A percentile compares a stretch with the other conserved stretches of the same genome.
Conservation (phyloP, 2,888 invertebrate genomes). For the Deroplatys truncata region DNA sequence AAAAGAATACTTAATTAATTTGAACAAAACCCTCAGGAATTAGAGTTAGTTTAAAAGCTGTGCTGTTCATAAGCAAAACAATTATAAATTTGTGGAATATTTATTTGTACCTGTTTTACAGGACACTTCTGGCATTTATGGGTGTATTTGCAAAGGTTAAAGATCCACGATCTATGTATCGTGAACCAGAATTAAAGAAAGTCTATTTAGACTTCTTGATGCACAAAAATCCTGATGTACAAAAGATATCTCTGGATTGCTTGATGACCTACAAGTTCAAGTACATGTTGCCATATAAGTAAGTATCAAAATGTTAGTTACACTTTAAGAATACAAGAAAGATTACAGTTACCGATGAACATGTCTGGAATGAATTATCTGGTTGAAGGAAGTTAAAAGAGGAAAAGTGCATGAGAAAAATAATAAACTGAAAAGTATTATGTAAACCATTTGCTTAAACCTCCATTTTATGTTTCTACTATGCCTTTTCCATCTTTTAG, state of each 20-base stretch:
- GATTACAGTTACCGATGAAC: too few relatives aligned
- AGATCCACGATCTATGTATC: constrained; percentile 75
- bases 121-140: constrained; percentile 61
- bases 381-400: too few relatives aligned
- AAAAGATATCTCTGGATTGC: constrained; percentile 82
- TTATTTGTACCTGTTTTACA: constrained; percentile 39
- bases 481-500: constrained; percentile 40
- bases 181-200: constrained; percentile 68
- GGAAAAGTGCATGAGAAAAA: too few relatives aligned
- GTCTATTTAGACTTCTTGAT: constrained; percentile 77
- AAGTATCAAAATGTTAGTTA: constrained; percentile 25
- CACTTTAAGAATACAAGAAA: too few relatives aligned
- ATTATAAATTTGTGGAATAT: constrained; percentile 16
- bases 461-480: too few relatives aligned
- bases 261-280: constrained; percentile 80
- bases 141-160: constrained; percentile 72
- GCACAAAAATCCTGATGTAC: constrained; percentile 72
- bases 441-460: too few relatives aligned
- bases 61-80: too few relatives aligned
- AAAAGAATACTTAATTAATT: too few relatives aligned
- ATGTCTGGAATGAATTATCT: too few relatives aligned
- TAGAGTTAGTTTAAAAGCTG: too few relatives aligned
- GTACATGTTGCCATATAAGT: constrained; percentile 69
- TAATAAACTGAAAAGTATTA: too few relatives aligned
- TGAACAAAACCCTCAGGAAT: too few relatives aligned